phyloP scores from a whole-genome alignment of 1,140 invertebrate species.

The Ylistrum balloti region DNA sequence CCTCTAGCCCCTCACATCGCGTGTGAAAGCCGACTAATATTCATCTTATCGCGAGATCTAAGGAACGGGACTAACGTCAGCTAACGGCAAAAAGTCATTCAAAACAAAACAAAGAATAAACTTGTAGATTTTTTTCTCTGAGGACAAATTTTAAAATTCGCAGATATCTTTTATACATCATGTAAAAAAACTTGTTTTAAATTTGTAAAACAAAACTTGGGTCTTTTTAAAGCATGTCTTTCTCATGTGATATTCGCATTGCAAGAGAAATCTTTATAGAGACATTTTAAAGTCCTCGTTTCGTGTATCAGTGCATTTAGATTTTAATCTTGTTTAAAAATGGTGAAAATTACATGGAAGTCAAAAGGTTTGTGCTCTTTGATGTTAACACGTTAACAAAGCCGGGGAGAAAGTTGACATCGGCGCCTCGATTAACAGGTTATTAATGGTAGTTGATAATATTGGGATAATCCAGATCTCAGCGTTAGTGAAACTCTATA shows the following conservation, averaged over 20 bases:
- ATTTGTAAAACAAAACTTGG: constrained; percentile 30
- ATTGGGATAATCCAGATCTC: not conserved
- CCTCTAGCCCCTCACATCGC: not conserved
- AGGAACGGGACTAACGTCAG: constrained; percentile 29
- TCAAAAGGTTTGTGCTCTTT: not conserved
- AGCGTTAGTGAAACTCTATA: not conserved
- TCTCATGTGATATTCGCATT: not conserved
- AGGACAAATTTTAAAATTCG: constrained; percentile 16
- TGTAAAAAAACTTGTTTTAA: constrained; percentile 16
- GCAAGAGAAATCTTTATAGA: not conserved
- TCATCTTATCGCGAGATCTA: constrained; percentile 20
- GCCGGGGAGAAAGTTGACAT: not conserved
- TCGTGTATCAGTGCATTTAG: constrained; percentile 33
- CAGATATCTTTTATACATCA: constrained; percentile 18
- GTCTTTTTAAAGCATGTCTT: constrained; percentile 24
- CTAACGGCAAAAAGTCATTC: constrained; percentile 30
- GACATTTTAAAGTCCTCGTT: not conserved
- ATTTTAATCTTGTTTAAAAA: not conserved
- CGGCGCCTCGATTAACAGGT: not conserved
- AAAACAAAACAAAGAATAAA: constrained; percentile 40
- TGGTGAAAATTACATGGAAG: constrained; percentile 22
- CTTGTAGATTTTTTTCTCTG: constrained; percentile 11
- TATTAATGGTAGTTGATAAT: not conserved
- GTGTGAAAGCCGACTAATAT: constrained; percentile 13
- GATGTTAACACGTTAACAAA: constrained; percentile 19